These are phyloP conservation scores for Eudiplozoon nipponicum DNA, from an alignment of 2,888 invertebrate species.

Conservation along the genomic window DNA sequence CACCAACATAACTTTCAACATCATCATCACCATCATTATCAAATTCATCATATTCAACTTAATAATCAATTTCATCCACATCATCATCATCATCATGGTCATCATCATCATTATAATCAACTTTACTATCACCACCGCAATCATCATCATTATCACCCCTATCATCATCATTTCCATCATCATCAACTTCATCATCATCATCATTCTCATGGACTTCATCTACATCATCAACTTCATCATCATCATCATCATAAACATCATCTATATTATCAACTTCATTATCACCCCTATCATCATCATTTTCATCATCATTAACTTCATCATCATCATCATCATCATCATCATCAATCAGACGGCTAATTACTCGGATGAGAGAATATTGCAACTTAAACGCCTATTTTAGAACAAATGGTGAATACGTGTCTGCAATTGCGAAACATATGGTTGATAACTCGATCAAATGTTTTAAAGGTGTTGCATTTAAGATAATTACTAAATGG, in stretches of 20 bases:
- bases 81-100: conserved; percentile 9
- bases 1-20: neutral
- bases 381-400: too few relatives aligned
- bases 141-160: conserved; percentile 14
- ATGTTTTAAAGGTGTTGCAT: too few relatives aligned
- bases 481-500: too few relatives aligned
- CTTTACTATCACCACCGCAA: conserved; percentile 7
- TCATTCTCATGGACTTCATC: conserved; percentile 11
- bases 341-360: conserved; percentile 8
- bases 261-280: conserved; percentile 9
- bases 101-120: conserved; percentile 11
- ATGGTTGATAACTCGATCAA: too few relatives aligned
- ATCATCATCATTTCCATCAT: conserved; percentile 11
- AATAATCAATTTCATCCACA: neutral
- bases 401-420: too few relatives aligned
- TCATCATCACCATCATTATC: neutral
- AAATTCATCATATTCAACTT: neutral
- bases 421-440: too few relatives aligned
- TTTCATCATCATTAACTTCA: conserved; percentile 5
- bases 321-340: conserved; percentile 8
- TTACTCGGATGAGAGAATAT: too few relatives aligned
- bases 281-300: conserved; percentile 10
- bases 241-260: conserved; percentile 12
- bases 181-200: conserved; percentile 11
- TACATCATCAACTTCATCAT: conserved; percentile 13